Percentiles rank a stretch among this genome's conserved stretches.
Conservation (phyloP, 2,113 vertebrate genomes). For the Albula glossodonta region DNA sequence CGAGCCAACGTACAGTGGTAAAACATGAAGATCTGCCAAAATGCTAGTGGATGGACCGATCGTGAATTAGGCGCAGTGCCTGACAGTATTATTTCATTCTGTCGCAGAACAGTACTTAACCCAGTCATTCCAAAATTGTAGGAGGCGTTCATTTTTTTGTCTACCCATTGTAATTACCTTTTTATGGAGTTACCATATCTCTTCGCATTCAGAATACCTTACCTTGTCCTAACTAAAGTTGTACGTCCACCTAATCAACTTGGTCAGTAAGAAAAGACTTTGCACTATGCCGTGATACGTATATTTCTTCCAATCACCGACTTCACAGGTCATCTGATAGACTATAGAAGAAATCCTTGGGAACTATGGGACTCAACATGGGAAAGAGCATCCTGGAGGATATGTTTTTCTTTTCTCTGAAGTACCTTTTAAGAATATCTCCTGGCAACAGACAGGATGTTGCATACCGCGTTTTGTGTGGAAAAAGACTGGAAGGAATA, state of each 20-base stretch:
- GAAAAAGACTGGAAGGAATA: slow-evolving; percentile 1
- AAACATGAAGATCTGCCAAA: background rate
- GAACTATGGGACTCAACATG: background rate
- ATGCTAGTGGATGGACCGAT: background rate
- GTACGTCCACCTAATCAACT: slow-evolving; percentile 2
- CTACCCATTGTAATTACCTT: background rate
- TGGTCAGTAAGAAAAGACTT: background rate
- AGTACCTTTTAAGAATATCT: slow-evolving; percentile 10
- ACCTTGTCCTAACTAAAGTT: background rate
- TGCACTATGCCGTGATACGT: background rate
- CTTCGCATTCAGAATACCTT: background rate
- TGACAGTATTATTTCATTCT: background rate
- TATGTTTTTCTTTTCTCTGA: slow-evolving; percentile 5
- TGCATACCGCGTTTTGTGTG: background rate
- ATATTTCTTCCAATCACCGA: background rate
- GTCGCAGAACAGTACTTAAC: background rate
- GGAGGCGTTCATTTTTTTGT: background rate
- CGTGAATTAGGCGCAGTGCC: background rate
- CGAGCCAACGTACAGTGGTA: background rate
- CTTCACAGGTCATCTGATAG: background rate
- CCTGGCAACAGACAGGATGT: slow-evolving; percentile 1
- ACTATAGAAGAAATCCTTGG: background rate
- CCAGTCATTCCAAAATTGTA: background rate
- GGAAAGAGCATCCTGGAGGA: background rate
- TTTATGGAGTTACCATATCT: background rate